These are phyloP conservation scores for Brachynemurus nebulosus DNA, from an alignment of 2,888 invertebrate genomes.

Conservation along the genomic window DNA sequence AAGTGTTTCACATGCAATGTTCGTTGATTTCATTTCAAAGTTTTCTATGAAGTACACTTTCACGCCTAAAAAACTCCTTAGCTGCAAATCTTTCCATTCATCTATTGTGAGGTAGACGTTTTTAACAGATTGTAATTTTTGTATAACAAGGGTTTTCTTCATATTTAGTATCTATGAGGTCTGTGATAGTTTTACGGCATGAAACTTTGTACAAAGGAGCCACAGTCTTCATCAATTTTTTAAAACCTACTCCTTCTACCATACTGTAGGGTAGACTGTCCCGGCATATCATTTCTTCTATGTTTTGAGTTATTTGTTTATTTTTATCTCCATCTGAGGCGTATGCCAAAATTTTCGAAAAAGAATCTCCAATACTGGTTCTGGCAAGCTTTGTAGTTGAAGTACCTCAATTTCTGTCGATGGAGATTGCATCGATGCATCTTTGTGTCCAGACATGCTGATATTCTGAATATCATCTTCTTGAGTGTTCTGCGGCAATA, in stretches of 20 bases:
- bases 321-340: slow-evolving; percentile 2
- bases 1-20: slow-evolving; percentile 20
- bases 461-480: no score
- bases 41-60: slow-evolving; percentile 19
- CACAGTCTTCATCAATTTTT: not conserved
- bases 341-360: not conserved
- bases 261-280: slow-evolving; percentile 2
- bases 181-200: slow-evolving; percentile 18
- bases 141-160: slow-evolving; percentile 16
- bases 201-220: slow-evolving; percentile 1
- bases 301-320: not conserved
- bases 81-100: slow-evolving; percentile 20
- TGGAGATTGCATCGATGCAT: no score
- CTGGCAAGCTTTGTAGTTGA: not conserved
- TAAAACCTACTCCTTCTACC: not conserved
- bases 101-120: slow-evolving; percentile 20
- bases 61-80: slow-evolving; percentile 20
- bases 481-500: no score
- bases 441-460: no score
- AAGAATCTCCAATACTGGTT: not conserved
- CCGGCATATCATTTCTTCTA: slow-evolving; percentile 2
- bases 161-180: slow-evolving; percentile 19
- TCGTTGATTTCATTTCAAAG: slow-evolving; percentile 18
- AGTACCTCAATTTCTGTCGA: no score
- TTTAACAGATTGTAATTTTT: slow-evolving; percentile 18